phyloP scores from a whole-genome alignment of 2,797 vertebrate species.

The Semotilus atromaculatus region DNA sequence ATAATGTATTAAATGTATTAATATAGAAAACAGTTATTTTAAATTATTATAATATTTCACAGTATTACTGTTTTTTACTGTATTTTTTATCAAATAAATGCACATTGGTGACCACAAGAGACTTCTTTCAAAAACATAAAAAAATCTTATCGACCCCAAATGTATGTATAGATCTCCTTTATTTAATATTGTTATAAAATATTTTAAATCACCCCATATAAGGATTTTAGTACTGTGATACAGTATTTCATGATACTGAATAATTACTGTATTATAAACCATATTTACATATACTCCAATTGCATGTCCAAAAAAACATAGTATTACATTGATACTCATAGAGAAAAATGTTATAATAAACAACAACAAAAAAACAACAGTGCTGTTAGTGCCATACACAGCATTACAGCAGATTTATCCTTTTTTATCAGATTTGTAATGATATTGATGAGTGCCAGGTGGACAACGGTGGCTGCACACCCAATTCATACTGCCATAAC shows the following conservation, averaged over 20 bases:
- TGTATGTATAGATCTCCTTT: background rate
- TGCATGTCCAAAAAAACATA: background rate
- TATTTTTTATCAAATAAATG: background rate
- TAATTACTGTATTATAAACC: background rate
- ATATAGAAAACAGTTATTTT: background rate
- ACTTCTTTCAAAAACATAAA: background rate
- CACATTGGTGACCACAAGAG: background rate
- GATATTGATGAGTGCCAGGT: constrained; percentile 92
- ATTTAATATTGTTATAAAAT: background rate
- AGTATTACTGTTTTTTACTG: background rate
- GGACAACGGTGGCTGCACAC: constrained; percentile 86
- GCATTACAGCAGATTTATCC: background rate
- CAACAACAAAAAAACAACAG: too few species aligned
- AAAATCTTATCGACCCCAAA: background rate
- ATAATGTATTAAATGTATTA: too few species aligned
- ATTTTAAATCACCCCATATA: background rate
- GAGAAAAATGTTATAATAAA: background rate
- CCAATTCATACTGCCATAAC: constrained; percentile 92
- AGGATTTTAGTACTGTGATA: background rate
- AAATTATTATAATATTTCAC: background rate
- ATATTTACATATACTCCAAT: background rate
- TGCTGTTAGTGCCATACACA: background rate
- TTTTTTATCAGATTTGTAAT: constrained; percentile 71
- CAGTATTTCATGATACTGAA: background rate
- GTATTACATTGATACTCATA: too few species aligned